These are phyloP conservation scores for Tonatia bakeri DNA, from an alignment of 2,113 vertebrate genomes.

Conservation along the genomic window DNA sequence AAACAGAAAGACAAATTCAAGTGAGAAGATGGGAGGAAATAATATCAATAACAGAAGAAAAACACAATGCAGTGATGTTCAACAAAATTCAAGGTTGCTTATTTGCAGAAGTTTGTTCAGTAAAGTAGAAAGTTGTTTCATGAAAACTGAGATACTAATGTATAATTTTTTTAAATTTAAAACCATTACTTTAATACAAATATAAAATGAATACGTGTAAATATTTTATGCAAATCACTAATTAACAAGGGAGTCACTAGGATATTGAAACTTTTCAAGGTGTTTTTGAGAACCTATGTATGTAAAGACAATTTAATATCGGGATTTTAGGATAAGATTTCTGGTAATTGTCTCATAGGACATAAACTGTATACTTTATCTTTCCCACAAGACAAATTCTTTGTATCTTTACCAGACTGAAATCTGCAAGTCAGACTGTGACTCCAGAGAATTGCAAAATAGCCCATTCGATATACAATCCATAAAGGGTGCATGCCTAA, in stretches of 20 bases:
- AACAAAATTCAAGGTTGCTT: not conserved
- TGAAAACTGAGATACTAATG: not conserved
- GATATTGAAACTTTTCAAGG: not conserved
- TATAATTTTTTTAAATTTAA: not conserved
- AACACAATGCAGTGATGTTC: not conserved
- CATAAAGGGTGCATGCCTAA: not conserved
- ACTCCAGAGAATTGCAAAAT: not conserved
- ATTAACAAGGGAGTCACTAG: not conserved
- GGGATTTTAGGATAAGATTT: not conserved
- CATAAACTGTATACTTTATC: not conserved
- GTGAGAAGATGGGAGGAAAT: not conserved
- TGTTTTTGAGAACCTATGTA: not conserved
- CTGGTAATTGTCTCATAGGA: not conserved
- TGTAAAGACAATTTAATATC: not conserved
- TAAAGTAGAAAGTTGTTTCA: not conserved
- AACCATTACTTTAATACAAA: not conserved
- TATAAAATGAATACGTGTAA: not conserved
- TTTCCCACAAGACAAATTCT: not conserved
- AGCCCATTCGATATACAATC: not conserved
- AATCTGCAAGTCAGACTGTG: not conserved
- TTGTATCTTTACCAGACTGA: not conserved
- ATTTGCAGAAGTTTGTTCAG: not conserved
- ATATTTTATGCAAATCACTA: not conserved
- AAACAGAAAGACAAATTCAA: not conserved
- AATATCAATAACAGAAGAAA: not conserved